Conservation (phyloP, 92 coral and sea anemone species). For the Epizoanthus ramosus region DNA sequence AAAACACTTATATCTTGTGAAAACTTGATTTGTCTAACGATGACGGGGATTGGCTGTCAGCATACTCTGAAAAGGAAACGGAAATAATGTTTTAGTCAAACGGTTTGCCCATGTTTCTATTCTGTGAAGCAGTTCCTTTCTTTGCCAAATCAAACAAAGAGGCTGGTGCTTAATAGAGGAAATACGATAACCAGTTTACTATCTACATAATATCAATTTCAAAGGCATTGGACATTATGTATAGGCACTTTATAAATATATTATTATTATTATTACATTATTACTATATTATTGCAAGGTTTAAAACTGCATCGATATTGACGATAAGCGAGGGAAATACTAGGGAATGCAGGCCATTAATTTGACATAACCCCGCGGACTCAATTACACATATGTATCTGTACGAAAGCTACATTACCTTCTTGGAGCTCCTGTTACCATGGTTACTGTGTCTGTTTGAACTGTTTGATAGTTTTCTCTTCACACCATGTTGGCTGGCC, state of each 20-base stretch:
- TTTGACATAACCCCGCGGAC: neutral
- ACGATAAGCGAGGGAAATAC: neutral
- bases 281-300: too few relatives aligned
- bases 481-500: neutral
- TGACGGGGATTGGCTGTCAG: neutral
- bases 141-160: too few relatives aligned
- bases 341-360: neutral
- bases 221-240: too few relatives aligned
- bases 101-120: neutral
- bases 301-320: too few relatives aligned
- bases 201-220: too few relatives aligned
- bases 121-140: neutral
- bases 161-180: too few relatives aligned
- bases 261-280: too few relatives aligned
- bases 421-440: neutral
- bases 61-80: slow-evolving; percentile 18
- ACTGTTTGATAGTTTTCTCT: neutral
- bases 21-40: slow-evolving; percentile 6
- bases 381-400: neutral
- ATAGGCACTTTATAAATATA: too few relatives aligned
- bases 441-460: slow-evolving; percentile 1
- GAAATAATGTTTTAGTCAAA: neutral
- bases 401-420: neutral
- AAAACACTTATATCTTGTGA: neutral
- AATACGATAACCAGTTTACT: too few relatives aligned